These are phyloP conservation scores for Nyctereutes procyonoides DNA, from an alignment of 2,113 vertebrate genomes.

Conservation along the genomic window DNA sequence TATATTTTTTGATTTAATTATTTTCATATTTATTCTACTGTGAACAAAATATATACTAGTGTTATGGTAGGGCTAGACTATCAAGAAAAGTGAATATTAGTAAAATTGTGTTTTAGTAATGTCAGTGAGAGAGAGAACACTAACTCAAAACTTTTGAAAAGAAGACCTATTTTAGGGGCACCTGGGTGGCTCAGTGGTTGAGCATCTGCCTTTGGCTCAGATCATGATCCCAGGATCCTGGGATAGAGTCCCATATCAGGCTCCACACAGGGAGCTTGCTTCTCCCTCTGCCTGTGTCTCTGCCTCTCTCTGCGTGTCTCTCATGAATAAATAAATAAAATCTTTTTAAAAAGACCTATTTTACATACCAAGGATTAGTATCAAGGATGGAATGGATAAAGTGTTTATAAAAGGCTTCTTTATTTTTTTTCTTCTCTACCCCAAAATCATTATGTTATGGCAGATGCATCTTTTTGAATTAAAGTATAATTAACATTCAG, in stretches of 20 bases:
- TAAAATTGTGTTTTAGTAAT: neutral
- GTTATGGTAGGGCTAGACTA: neutral
- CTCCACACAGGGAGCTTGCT: too few relatives aligned
- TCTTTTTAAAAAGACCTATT: neutral
- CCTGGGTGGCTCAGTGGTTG: too few relatives aligned
- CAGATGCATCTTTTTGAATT: neutral
- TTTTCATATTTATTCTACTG: neutral
- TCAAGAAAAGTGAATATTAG: neutral
- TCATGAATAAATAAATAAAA: too few relatives aligned
- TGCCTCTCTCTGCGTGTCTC: too few relatives aligned
- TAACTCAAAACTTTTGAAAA: neutral
- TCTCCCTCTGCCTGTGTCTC: too few relatives aligned
- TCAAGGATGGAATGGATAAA: neutral
- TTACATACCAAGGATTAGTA: neutral
- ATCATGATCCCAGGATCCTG: too few relatives aligned
- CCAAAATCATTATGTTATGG: neutral
- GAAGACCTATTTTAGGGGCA: neutral
- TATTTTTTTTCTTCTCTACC: neutral
- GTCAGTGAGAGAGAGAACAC: neutral
- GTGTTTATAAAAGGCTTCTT: neutral
- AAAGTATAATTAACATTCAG: neutral
- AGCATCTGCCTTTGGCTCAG: too few relatives aligned
- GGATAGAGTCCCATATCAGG: too few relatives aligned
- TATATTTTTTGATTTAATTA: neutral
- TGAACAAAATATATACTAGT: neutral